Evolutionary conservation across 2,113 vertebrate genomes (phyloP).

Genomic region (Haplotaxodon microlepis): DNA sequence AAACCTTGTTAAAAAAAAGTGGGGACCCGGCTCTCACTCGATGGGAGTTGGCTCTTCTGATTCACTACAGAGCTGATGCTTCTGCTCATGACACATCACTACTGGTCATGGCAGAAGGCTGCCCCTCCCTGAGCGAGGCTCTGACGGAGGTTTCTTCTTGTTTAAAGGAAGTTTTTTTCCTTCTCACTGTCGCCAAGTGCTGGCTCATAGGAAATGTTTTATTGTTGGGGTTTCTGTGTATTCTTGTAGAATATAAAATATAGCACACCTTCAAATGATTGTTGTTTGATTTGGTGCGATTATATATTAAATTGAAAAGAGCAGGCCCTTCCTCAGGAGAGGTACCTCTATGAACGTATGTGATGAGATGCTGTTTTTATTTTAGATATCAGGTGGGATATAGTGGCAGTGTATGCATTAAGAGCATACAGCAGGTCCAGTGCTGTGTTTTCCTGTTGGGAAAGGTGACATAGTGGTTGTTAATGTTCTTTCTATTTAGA

Average conservation of each 20-base stretch:
- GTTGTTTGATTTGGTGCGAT: not conserved
- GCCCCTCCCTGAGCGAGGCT: not conserved
- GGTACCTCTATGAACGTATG: not conserved
- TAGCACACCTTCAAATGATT: not conserved
- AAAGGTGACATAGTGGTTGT: not conserved
- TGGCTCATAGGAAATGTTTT: not conserved
- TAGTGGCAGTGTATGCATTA: not conserved
- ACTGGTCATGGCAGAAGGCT: not conserved
- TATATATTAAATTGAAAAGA: not conserved
- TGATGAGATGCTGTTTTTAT: not conserved
- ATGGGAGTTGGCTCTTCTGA: not conserved
- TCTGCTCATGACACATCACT: not conserved
- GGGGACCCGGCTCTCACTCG: not conserved
- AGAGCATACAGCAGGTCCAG: not conserved
- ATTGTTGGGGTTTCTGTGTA: not conserved
- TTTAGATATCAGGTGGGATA: not conserved
- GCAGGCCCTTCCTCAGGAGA: not conserved
- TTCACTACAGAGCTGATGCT: not conserved
- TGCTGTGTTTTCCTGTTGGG: not conserved
- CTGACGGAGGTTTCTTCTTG: not conserved
- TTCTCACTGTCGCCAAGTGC: not conserved
- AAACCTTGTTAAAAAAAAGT: not conserved
- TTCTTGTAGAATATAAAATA: not conserved
- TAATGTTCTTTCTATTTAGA: not conserved
- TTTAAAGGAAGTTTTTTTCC: not conserved